phyloP scores from a whole-genome alignment of 2,113 vertebrate species.

The Callipepla californica region DNA sequence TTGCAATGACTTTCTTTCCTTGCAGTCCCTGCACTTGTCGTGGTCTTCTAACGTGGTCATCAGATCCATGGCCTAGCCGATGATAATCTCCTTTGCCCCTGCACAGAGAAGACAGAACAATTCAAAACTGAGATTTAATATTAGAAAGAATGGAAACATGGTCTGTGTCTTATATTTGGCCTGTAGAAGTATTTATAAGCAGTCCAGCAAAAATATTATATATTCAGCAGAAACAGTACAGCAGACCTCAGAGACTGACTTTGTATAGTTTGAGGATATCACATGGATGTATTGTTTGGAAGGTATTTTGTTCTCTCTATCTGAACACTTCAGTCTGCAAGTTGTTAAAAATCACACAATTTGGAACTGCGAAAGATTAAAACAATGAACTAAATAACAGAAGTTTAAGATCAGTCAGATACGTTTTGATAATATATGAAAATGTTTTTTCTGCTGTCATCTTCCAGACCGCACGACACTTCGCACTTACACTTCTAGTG shows the following conservation, averaged over 20 bases:
- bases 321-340: not conserved
- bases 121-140: not conserved
- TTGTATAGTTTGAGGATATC: not conserved
- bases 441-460: not conserved
- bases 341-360: not conserved
- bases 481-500: not conserved
- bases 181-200: not conserved
- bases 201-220: not conserved
- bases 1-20: slow-evolving; percentile 97
- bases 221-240: not conserved
- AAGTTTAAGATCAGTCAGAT: not conserved
- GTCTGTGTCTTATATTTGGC: not conserved
- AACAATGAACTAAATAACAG: not conserved
- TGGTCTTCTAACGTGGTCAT: slow-evolving; percentile 95
- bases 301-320: not conserved
- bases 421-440: not conserved
- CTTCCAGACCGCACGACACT: not conserved
- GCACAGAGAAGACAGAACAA: slow-evolving; percentile 18
- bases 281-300: not conserved
- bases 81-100: slow-evolving; percentile 99
- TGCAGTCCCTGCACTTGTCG: slow-evolving; percentile 97
- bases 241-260: not conserved
- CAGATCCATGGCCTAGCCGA: slow-evolving; percentile 94
- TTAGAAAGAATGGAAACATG: accelerated
- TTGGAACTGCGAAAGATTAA: not conserved